Conservation (phyloP, 1,140 invertebrate genomes). For the Drosophila sulfurigaster region DNA sequence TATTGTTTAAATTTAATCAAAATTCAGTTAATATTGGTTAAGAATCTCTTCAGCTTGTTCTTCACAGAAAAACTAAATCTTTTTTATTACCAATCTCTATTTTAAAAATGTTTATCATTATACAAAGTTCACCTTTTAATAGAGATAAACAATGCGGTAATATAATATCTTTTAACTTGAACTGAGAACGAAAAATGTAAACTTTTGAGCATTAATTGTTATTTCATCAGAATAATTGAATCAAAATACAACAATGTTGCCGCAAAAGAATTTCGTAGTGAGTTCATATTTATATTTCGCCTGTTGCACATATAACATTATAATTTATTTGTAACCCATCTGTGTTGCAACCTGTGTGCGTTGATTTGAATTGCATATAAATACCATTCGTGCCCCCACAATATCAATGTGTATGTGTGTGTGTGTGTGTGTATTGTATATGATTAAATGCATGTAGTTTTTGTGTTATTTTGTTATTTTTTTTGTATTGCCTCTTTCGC, state of each 20-base stretch:
- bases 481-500: conserved; percentile 25
- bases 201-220: too few species aligned
- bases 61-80: too few species aligned
- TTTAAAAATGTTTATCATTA: too few species aligned
- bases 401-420: background rate
- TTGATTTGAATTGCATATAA: conserved; percentile 60
- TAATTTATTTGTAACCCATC: conserved; percentile 22
- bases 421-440: background rate
- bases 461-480: conserved; percentile 11
- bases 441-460: conserved; percentile 20
- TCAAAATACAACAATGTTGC: background rate
- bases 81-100: too few species aligned
- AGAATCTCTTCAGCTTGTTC: too few species aligned
- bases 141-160: too few species aligned
- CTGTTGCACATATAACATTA: background rate
- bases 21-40: too few species aligned
- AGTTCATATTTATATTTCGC: background rate
- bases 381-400: conserved; percentile 16
- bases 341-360: conserved; percentile 68
- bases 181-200: too few species aligned
- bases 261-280: background rate
- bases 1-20: too few species aligned
- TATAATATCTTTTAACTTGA: too few species aligned
- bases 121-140: too few species aligned
- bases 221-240: background rate